Evolutionary conservation across 30 jellyfish, hydroid and myxozoan genomes (phyloP).

Genomic region (Haliclystus octoradiatus): DNA sequence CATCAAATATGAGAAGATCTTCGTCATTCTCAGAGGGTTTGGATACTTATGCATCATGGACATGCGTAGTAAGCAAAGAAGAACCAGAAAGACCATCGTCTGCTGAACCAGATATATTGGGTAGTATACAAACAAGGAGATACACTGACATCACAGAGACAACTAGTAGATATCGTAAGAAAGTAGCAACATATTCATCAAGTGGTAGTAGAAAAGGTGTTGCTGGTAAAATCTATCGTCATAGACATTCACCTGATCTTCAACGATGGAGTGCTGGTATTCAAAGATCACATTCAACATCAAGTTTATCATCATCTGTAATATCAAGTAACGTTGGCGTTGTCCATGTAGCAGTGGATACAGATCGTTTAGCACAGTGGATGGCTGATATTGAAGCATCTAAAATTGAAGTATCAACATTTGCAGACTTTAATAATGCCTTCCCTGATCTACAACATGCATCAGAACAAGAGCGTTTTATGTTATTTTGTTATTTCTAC

Average conservation of each 20-base stretch:
- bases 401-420: not conserved
- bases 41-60: not conserved
- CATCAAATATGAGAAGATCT: no score
- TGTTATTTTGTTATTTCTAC: not conserved
- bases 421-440: not conserved
- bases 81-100: no score
- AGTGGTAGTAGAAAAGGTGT: not conserved
- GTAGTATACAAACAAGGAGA: no score
- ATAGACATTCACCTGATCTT: not conserved
- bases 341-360: not conserved
- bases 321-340: not conserved
- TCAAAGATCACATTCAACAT: not conserved
- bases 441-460: not conserved
- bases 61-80: no score
- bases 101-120: no score
- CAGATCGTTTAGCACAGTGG: not conserved
- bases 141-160: no score
- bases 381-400: not conserved
- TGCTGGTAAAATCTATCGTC: not conserved
- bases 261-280: conserved; percentile 1
- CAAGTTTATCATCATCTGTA: not conserved
- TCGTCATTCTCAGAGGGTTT: not conserved
- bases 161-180: no score
- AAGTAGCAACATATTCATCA: not conserved
- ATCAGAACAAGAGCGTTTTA: not conserved